These are phyloP conservation scores for Andinoacara biseriatus DNA, from an alignment of 2,113 vertebrate species.

Conservation along the genomic window DNA sequence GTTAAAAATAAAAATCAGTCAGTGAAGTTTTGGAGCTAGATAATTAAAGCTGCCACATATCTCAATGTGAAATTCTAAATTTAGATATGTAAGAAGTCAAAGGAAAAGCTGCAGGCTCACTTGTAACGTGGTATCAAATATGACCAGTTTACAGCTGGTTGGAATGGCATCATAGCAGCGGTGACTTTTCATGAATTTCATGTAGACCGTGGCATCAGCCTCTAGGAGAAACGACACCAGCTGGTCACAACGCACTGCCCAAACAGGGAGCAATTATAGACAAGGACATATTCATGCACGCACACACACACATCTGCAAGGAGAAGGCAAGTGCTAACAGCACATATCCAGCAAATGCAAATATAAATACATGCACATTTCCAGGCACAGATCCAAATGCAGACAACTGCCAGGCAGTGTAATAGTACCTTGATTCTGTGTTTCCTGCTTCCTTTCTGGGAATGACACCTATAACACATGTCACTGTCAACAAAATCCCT, in stretches of 20 bases:
- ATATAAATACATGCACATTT: background rate
- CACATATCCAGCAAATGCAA: background rate
- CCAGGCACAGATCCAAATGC: background rate
- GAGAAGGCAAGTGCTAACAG: background rate
- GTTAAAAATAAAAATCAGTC: background rate
- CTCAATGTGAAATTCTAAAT: background rate
- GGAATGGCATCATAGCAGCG: conserved; percentile 92
- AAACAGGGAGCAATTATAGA: background rate
- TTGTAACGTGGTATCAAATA: conserved; percentile 75
- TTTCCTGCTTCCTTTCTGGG: conserved; percentile 19
- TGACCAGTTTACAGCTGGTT: conserved; percentile 86
- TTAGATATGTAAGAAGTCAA: background rate
- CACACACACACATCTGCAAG: background rate
- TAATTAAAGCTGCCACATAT: background rate
- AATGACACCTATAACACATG: conserved; percentile 43
- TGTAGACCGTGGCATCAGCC: conserved; percentile 84
- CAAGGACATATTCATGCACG: background rate
- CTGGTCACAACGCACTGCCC: background rate
- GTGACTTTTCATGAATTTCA: conserved; percentile 93
- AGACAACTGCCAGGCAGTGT: background rate
- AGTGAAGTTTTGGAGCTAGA: conserved; percentile 1
- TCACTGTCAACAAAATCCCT: background rate
- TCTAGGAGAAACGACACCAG: conserved; percentile 49
- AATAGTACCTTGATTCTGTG: conserved; percentile 25
- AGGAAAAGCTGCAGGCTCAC: conserved; percentile 25